phyloP scores from a whole-genome alignment of 2,797 vertebrate genomes.

The Arnoldichthys spilopterus region DNA sequence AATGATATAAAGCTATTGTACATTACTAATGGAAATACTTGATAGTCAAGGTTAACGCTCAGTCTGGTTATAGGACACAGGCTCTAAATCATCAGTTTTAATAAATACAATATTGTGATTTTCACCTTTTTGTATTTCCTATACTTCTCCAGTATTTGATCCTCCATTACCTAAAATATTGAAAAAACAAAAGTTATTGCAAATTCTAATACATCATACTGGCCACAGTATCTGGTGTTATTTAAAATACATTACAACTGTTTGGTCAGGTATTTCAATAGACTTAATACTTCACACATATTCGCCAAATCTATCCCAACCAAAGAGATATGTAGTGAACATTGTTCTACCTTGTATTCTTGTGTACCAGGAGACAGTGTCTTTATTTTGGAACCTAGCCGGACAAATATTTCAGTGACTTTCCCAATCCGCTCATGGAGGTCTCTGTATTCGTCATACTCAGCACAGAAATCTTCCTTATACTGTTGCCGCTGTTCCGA shows the following conservation, averaged over 20 bases:
- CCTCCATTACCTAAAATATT: constrained; percentile 82
- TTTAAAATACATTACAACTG: constrained; percentile 5
- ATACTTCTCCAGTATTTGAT: constrained; percentile 86
- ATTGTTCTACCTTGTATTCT: constrained; percentile 79
- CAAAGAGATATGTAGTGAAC: not conserved
- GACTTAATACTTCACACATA: not conserved
- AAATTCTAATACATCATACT: not conserved
- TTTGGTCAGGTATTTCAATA: not conserved
- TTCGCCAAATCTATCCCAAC: not conserved
- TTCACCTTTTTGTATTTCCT: constrained; percentile 86
- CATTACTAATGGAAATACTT: not conserved
- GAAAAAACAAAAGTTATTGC: constrained; percentile 1
- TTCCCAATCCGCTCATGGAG: constrained; percentile 80
- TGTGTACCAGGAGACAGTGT: constrained; percentile 81
- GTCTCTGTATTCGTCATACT: constrained; percentile 82
- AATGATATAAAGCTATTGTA: too few species aligned
- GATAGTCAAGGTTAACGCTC: not conserved
- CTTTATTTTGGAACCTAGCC: constrained; percentile 87
- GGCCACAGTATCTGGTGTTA: constrained; percentile 10
- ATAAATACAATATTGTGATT: not conserved
- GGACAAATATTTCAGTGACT: constrained; percentile 82
- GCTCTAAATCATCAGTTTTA: not conserved
- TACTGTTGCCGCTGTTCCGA: constrained; percentile 82
- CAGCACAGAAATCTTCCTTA: constrained; percentile 84
- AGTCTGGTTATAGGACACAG: not conserved